Evolutionary conservation across 2,888 invertebrate genomes (phyloP), one percentile per base, ranked within the genome.

Genomic region (Diadegma fenestrale): DNA sequence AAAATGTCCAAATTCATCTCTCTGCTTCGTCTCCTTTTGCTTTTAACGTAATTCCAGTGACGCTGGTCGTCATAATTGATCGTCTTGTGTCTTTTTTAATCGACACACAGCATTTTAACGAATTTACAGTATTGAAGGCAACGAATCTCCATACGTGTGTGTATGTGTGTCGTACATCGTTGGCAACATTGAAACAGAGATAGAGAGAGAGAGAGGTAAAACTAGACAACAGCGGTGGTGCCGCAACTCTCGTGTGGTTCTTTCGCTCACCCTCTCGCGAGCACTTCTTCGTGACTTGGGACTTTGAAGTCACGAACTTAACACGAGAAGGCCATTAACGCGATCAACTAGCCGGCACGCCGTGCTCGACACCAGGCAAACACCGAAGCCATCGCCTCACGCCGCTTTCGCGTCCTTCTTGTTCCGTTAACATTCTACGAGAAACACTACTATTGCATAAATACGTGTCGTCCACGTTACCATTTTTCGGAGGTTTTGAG

Each of bases 291-390:
- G 71, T 80, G 80, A 80, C 80, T 84, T 82, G 80, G 69, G 61
- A 64, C 75, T 75, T 45, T 75, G 77, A 82, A 86, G 88, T 86
- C 87, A 80, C 84, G 86, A 87, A 86, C 82, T 88, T 86, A 86
- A 88, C 88, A 87, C 88, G 88, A 82, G 83, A 81, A 86, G 82
- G 87, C 88, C 87, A 92, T 93, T 93, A 93, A 86, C 86, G 89
- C 88, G 91, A 89, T 91, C 91, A 93, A 92, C 92, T 90, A 92
- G 90, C 91, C 89, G 90, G 89, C 89, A 88, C 89, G 69, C n/a
- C 63, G 64, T 78, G 66, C 79, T 68, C 79, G 75, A 78, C 82
- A 72, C 66, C 72, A 58, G 30, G 82, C 22, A 63, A 76, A 84
- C 87, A 89, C 41, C 19, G 22, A 54, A 71, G 63, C 61, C 61